Base-by-base conservation (phyloP, 2,797 vertebrate species). In the Phalloptychus januarius region DNA sequence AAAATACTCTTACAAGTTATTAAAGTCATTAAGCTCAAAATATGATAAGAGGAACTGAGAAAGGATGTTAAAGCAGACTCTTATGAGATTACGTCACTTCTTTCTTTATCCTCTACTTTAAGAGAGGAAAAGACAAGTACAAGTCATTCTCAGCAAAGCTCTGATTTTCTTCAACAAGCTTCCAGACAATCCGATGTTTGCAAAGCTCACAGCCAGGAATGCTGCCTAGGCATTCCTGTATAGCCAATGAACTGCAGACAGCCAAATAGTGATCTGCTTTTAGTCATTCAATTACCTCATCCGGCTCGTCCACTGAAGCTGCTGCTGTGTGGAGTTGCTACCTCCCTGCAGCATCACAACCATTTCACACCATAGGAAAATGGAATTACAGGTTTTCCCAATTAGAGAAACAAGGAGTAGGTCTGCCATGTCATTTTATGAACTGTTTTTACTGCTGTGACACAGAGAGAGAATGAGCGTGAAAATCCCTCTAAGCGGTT, bases 241-340 rank as follows among this genome's bases (percentile, higher is more conserved):
- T 4, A 40, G 83, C 78, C 76, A 77, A 83, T 88, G 89, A 93
- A 91, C 87, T 87, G 72, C 71, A 93, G 87, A 92, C 91, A 91
- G 92, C 87, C 92, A 87, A 93, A 93, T 81, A 81, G 69, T 85
- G 83, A 91, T 91, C 89, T 84, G 83, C 83, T 74, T 83, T 87
- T 89, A 90, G 90, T 92, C 92, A 93, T 91, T 94, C 90, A 87
- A 92, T 94, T 92, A 92, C 87, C 80, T 73, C 86, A 86, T 78
- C 77, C 40, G 79, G 50, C 83, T 83, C 85, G 83, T 76, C 31
- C 18, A 1, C 76, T 28, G 67, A 80, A 88, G 86, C 48, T 50
- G 48, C 79, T 87, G 75, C 71, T 74, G 76, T 33, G 28, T 74
- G 28, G 72, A 69, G 81, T 74, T 45, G 75, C 72, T 61, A 71